Evolutionary conservation across 2,888 invertebrate genomes (phyloP), one percentile per base, ranked within the genome.

Genomic region (Silvanus unidentatus): DNA sequence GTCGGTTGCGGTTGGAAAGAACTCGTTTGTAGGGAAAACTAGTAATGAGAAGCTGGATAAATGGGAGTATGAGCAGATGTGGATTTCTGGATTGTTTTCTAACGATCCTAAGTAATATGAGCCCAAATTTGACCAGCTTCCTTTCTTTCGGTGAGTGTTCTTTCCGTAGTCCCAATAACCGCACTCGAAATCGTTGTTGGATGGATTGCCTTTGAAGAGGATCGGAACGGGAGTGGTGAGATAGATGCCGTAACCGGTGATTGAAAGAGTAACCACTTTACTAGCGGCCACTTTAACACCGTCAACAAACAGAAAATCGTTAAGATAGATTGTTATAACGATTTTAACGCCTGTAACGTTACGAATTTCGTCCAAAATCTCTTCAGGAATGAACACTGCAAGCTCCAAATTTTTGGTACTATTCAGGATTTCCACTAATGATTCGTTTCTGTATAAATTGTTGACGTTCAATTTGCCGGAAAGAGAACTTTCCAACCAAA

Each of bases 31-130:
- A n/a, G 53, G 56, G 38, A 59, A 49, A 11, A 79, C 66, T 2
- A 80, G 66, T 49, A 80, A 73, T 1, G 79, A 79, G 58, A 80
- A 79, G 60, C 80, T 79, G 0, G 80, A 80, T 39, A 80, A 71
- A 57, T 80, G 80, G 16, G 71, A 65, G 60, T 77, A 80, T 6
- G 73, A 64, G 54, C 80, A 80, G 13, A 71, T 66, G 53, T 77
- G 77, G 22, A 78, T 52, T 66, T 65, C 52, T 55, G 71, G 50
- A 60, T 59, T 58, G 57, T 68, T 52, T 50, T 62, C 36, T 44
- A 63, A 58, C 42, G 61, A 51, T 54, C 69, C 60, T 54, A 68
- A 40, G 61, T 69, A 63, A 14, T 66, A 71, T 44, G 80, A 76
- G 1, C 82, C 83, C 40, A 75, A 69, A 1, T 68, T 71, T 2